Evolutionary conservation across 2,113 vertebrate species (phyloP).

Genomic region (Stigmatopora argus): DNA sequence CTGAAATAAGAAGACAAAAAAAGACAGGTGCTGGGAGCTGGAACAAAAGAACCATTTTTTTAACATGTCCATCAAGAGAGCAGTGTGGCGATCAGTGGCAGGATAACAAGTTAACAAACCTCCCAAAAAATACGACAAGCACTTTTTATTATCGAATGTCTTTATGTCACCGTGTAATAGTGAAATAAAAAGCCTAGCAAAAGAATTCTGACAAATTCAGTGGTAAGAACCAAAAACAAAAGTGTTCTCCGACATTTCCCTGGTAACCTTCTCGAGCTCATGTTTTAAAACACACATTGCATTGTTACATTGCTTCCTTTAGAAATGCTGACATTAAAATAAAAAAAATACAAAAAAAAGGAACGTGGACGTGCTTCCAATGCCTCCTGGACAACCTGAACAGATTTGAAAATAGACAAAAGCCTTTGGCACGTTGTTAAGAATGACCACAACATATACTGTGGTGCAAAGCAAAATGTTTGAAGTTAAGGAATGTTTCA

Average conservation of each 20-base stretch:
- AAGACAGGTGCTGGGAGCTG: constrained; percentile 41
- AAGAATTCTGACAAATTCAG: constrained; percentile 38
- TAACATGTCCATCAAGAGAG: neutral
- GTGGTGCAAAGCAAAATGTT: neutral
- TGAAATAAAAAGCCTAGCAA: constrained; percentile 49
- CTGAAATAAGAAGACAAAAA: constrained; percentile 36
- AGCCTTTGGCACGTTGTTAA: neutral
- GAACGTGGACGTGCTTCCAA: constrained; percentile 21
- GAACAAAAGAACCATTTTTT: constrained; percentile 4
- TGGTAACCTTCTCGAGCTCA: constrained; percentile 2
- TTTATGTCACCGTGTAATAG: constrained; percentile 42
- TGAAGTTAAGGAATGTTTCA: constrained; percentile 1
- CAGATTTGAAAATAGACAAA: neutral
- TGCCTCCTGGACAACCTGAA: constrained; percentile 5
- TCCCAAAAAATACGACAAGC: neutral
- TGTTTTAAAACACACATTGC: constrained; percentile 33
- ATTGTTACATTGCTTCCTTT: constrained; percentile 28
- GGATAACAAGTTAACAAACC: neutral
- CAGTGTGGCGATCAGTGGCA: neutral
- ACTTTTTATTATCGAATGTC: constrained; percentile 39
- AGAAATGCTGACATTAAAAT: constrained; percentile 15
- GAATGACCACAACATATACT: neutral
- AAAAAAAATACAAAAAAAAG: constrained; percentile 12
- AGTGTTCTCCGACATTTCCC: neutral
- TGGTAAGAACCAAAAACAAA: constrained; percentile 22